These are phyloP conservation scores for Drosophila kepulauana DNA, from an alignment of 1,140 invertebrate species.

Conservation along the genomic window DNA sequence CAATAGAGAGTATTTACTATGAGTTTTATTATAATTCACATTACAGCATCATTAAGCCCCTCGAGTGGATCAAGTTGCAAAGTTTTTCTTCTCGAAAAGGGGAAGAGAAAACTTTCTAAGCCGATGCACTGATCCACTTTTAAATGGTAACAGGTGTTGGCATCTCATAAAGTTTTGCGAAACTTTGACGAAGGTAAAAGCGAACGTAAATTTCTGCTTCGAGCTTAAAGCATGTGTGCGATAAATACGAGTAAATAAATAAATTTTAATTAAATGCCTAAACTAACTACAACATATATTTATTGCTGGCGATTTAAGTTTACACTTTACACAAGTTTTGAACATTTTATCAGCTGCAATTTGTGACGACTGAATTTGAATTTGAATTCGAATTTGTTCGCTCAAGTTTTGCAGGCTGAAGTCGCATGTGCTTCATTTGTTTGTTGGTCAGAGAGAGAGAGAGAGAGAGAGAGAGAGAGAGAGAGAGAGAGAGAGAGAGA, in stretches of 20 bases:
- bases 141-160: constrained; percentile 71
- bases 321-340: constrained; percentile 29
- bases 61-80: constrained; percentile 43
- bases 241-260: constrained; percentile 27
- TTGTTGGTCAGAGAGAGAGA: constrained; percentile 61
- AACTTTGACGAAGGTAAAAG: constrained; percentile 56
- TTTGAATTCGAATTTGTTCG: constrained; percentile 55
- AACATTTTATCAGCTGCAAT: constrained; percentile 68
- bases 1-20: constrained; percentile 3
- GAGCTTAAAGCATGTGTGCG: not conserved
- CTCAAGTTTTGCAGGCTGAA: constrained; percentile 14
- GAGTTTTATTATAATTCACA: constrained; percentile 31
- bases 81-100: constrained; percentile 42
- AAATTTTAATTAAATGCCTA: constrained; percentile 23
- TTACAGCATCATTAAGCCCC: constrained; percentile 53
- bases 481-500: constrained; percentile 24
- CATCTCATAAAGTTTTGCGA: constrained; percentile 47
- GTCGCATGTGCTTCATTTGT: constrained; percentile 76
- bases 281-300: not conserved
- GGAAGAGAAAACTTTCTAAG: constrained; percentile 56
- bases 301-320: not conserved
- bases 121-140: constrained; percentile 67
- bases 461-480: too few species aligned
- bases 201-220: constrained; percentile 38
- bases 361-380: constrained; percentile 46